These are phyloP conservation scores for Leptestheria dahalacensis DNA, from an alignment of 1,140 invertebrate species.

Conservation along the genomic window DNA sequence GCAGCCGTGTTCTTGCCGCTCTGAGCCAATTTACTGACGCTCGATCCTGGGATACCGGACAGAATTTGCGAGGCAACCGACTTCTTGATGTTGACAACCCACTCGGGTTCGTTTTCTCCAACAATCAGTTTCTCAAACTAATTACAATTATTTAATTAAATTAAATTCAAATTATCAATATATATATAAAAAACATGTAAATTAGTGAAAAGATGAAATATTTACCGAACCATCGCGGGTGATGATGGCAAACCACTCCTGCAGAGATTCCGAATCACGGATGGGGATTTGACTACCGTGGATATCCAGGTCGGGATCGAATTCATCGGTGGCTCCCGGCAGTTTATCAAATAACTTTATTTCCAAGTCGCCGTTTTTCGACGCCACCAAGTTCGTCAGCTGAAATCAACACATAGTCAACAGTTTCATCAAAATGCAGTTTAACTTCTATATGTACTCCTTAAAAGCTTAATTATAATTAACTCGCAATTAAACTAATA, in stretches of 20 bases:
- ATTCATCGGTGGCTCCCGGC: background rate
- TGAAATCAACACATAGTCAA: background rate
- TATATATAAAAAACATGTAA: background rate
- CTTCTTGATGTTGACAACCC: slow-evolving; percentile 8
- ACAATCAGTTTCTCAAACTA: background rate
- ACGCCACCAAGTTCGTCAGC: background rate
- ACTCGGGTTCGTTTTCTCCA: background rate
- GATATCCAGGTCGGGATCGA: background rate
- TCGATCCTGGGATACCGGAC: too few species aligned
- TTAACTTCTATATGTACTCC: background rate
- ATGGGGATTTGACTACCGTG: background rate
- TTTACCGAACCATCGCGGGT: background rate
- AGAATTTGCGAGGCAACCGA: background rate
- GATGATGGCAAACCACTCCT: background rate
- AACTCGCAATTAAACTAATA: too few species aligned
- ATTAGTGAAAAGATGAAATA: background rate
- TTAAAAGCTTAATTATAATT: too few species aligned
- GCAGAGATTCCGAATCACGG: background rate
- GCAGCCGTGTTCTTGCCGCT: too few species aligned
- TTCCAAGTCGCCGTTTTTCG: background rate
- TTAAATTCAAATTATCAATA: background rate
- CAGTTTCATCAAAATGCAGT: background rate
- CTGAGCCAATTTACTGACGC: too few species aligned
- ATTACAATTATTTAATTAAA: background rate
- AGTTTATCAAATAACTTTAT: background rate